A percentile compares a stretch with the other conserved stretches of the same genome.
phyloP scores from a whole-genome alignment of 2,113 vertebrate genomes.

The Calidris pugnax region DNA sequence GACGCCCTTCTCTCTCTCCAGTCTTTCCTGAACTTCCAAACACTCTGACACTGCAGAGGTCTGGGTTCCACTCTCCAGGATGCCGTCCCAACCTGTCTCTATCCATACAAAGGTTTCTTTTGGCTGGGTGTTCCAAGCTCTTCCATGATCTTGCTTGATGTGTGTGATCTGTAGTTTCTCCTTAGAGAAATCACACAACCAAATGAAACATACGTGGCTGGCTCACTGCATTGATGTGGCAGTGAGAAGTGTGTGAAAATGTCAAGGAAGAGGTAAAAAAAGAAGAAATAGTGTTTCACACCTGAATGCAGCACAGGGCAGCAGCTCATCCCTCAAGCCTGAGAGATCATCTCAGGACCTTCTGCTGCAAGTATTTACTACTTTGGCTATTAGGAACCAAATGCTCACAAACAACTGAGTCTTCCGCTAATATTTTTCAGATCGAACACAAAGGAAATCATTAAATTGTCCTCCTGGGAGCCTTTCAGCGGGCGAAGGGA shows the following conservation, averaged over 20 bases:
- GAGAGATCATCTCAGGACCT: not conserved
- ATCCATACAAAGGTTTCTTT: not conserved
- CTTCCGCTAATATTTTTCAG: not conserved
- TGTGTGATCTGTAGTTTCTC: not conserved
- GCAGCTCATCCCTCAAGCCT: not conserved
- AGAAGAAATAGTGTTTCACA: not conserved
- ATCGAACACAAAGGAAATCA: not conserved
- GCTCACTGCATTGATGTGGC: not conserved
- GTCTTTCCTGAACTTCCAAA: not conserved
- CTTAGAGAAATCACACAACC: not conserved
- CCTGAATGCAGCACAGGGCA: not conserved
- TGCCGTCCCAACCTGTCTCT: not conserved
- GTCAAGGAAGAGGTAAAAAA: not conserved
- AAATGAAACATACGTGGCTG: too few relatives aligned
- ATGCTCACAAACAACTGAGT: not conserved
- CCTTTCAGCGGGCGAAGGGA: not conserved
- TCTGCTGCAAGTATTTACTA: not conserved
- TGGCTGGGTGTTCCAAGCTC: not conserved
- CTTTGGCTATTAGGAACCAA: not conserved
- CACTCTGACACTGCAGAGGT: not conserved
- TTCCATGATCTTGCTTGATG: not conserved
- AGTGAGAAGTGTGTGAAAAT: not conserved
- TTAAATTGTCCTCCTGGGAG: not conserved
- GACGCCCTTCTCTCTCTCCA: not conserved
- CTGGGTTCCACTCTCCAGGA: not conserved